A percentile compares a stretch with the other conserved stretches of the same genome.
These are phyloP conservation scores for Pollicipes pollicipes DNA, from an alignment of 1,140 invertebrate species.

Conservation along the genomic window DNA sequence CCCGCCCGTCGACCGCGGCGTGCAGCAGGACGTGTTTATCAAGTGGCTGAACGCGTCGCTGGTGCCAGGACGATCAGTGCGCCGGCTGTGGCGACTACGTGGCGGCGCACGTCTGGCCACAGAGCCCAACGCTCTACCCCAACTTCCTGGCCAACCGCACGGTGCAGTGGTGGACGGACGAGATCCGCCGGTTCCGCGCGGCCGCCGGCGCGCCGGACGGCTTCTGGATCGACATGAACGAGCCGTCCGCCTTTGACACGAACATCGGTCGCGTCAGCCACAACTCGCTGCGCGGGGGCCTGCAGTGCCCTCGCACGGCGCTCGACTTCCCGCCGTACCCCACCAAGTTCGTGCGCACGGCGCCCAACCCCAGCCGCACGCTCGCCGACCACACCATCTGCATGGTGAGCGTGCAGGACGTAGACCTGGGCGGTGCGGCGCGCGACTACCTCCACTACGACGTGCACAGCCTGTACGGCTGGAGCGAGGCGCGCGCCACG, in stretches of 20 bases:
- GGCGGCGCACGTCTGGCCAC: constrained; percentile 16
- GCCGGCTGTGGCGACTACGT: constrained; percentile 12
- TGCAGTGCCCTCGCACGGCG: constrained; percentile 19
- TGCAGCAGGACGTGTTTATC: constrained; percentile 16
- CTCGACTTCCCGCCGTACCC: constrained; percentile 24
- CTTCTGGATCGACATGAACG: constrained; percentile 25
- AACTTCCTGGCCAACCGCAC: constrained; percentile 19
- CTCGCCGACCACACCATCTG: constrained; percentile 17
- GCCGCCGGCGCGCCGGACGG: constrained; percentile 17
- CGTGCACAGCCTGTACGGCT: constrained; percentile 28
- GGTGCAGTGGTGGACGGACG: constrained; percentile 17
- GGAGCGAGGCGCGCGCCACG: constrained; percentile 52
- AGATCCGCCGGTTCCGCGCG: constrained; percentile 16
- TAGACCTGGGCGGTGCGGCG: background rate
- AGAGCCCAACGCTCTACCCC: constrained; percentile 16
- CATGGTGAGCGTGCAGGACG: constrained; percentile 13
- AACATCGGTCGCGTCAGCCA: constrained; percentile 16
- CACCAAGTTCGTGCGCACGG: constrained; percentile 8
- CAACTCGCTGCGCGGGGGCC: constrained; percentile 11
- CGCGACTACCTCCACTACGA: constrained; percentile 23
- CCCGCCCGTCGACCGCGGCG: constrained; percentile 10
- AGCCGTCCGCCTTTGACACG: constrained; percentile 27
- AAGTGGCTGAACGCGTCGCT: constrained; percentile 13
- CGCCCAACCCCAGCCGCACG: constrained; percentile 5
- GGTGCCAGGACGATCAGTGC: constrained; percentile 16